Base-by-base conservation (phyloP, 1,140 invertebrate genomes). In the Gryllus bimaculatus region DNA sequence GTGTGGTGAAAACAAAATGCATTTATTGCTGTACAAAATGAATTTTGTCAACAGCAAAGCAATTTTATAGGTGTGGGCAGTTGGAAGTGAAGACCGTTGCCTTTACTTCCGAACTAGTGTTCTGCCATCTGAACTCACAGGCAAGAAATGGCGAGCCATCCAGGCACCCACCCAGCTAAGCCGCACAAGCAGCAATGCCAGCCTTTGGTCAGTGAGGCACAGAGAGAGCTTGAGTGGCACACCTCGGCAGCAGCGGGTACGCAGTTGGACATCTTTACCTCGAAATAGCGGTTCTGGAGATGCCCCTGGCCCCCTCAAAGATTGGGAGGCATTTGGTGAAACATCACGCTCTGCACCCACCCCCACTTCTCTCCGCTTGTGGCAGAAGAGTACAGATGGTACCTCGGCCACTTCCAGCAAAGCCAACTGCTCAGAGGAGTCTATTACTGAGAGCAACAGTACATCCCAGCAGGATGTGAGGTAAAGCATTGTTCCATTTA, bases 41-140 rank as follows among this genome's bases (percentile, higher is more conserved):
- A 82, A 20, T n/a, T 26, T 48, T 75, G 18, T 78, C 18, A 10
- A 66, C 54, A 13, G 10, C 18, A 13, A 10, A 13, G 54, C 10
- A 80, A 76, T 79, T 80, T 81, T 82, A 80, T 85, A 91, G 87
- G 91, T 94, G 74, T 90, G 90, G 84, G 92, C 89, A 3, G 88
- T 94, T 79, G 89, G 93, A 81, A 86, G 88, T 77, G 90, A 92
- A 79, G 93, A 96, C 85, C 88, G 93, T 81, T 87, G 89, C 81
- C 86, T 97, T 66, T 95, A 95, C 84, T 92, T 93, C 86, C 88
- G 96, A 47, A 92, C 89, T 79, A 94, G 94, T 12, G 92, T 97
- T 0, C 91, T 89, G 21, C 84, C 88, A 7, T 88, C 90, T 6
- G 95, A 97, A 86, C 88, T 94, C 75, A 95, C 93, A 75, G 96